Base-by-base conservation (phyloP, 2,888 invertebrate genomes). In the Chalcis sispes region DNA sequence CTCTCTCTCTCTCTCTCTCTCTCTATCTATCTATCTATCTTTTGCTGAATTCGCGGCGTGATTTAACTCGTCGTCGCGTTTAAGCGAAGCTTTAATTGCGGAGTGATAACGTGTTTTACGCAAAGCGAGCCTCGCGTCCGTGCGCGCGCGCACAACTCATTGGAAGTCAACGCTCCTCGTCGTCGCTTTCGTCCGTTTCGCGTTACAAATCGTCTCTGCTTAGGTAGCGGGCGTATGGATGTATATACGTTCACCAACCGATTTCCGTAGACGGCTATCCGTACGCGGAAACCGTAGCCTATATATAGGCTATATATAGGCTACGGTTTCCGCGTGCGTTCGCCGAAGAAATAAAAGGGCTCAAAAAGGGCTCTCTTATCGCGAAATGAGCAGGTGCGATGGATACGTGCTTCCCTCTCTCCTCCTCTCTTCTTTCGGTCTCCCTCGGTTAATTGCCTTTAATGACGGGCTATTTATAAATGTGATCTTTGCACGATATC, bases 51-150 rank as follows among this genome's bases (percentile, higher is more conserved):
- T 36, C 10, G 82, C 81, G 82, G 82, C 81, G 82, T 80, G 83
- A 85, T 84, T 84, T 81, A 82, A 83, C n/a, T n/a, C n/a, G n/a
- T 82, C 80, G 81, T 82, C 79, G 78, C 75, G 65, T 72, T 69
- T 13, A 80, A 82, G 83, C 84, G 83, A 83, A 81, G 81, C 82
- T 84, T 82, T 85, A 85, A 86, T 85, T 85, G 82, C 80, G 74
- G 79, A 56, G 80, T 79, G 85, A 86, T 85, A 86, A 82, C 83
- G 84, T 76, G 80, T 82, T 83, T 84, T 83, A 83, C 81, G 81
- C 81, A 80, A n/a, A n/a, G n/a, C n/a, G n/a, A n/a, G n/a, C n/a
- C n/a, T n/a, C n/a, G n/a, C 81, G 82, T 81, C 82, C 81, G 65
- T 65, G 46, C 56, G 32, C 40, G 40, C 18, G 52, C 52, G 5